Evolutionary conservation across 2,888 invertebrate species (phyloP).

Genomic region (Hirtodrosophila alboralis): DNA sequence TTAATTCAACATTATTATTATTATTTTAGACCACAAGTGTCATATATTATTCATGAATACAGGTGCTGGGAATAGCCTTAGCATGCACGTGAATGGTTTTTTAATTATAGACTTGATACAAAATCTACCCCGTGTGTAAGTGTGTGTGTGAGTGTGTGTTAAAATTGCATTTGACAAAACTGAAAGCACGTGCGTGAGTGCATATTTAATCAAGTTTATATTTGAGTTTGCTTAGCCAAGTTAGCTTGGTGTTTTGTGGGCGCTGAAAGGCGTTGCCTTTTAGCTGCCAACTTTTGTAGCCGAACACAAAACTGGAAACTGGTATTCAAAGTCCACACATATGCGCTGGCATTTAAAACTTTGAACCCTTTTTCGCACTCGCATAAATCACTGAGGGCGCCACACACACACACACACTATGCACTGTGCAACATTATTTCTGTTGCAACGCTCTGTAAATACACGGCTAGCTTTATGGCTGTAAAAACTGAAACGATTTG

Average conservation of each 20-base stretch:
- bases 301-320: constrained; percentile 9
- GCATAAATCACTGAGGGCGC: constrained; percentile 65
- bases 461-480: constrained; percentile 57
- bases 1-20: constrained; percentile 11
- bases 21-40: constrained; percentile 7
- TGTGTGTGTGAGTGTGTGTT: constrained; percentile 11
- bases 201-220: constrained; percentile 57
- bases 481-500: constrained; percentile 60
- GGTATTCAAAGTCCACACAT: constrained; percentile 24
- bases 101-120: constrained; percentile 40
- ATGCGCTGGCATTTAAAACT: constrained; percentile 59
- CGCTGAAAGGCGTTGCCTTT: constrained; percentile 24
- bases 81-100: constrained; percentile 23
- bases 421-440: constrained; percentile 61
- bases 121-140: constrained; percentile 5
- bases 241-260: constrained; percentile 19
- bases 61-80: constrained; percentile 3
- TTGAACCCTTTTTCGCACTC: constrained; percentile 52
- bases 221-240: constrained; percentile 42
- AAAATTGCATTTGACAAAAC: constrained; percentile 58
- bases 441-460: constrained; percentile 53
- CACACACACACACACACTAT: too few relatives aligned
- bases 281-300: constrained; percentile 36
- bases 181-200: constrained; percentile 50
- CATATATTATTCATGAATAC: constrained; percentile 22